Evolutionary conservation across 2,797 vertebrate species (phyloP).

Genomic region (Spondyliosoma cantharus): DNA sequence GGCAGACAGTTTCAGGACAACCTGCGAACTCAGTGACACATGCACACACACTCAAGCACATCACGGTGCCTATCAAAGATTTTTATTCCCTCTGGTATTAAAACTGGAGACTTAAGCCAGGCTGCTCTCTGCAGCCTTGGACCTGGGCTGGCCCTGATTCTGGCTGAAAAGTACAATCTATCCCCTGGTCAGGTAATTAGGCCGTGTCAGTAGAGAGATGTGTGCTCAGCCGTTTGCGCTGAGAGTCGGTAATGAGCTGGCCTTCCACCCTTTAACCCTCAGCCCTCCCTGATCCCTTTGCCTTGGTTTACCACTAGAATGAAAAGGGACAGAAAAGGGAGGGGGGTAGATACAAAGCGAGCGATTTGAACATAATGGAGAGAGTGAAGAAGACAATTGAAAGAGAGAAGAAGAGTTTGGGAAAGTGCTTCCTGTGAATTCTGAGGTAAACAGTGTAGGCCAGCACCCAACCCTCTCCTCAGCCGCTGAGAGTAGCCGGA

Average conservation of each 20-base stretch:
- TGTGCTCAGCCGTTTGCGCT: conserved; percentile 69
- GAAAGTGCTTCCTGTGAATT: conserved; percentile 46
- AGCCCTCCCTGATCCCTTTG: conserved; percentile 57
- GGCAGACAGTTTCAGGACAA: conserved; percentile 62
- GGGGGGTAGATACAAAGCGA: conserved; percentile 24
- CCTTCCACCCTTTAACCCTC: conserved; percentile 75
- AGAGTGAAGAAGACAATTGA: conserved; percentile 21
- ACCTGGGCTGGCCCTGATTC: conserved; percentile 67
- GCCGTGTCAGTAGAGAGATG: conserved; percentile 73
- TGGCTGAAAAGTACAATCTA: conserved; percentile 71
- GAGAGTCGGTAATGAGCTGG: conserved; percentile 79
- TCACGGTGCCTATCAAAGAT: conserved; percentile 67
- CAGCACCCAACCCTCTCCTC: conserved; percentile 39
- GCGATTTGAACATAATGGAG: conserved; percentile 43
- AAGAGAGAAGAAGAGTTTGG: conserved; percentile 35
- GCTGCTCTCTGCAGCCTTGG: conserved; percentile 72
- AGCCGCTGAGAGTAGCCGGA: conserved; percentile 22
- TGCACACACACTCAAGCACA: conserved; percentile 54
- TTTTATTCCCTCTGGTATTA: conserved; percentile 58
- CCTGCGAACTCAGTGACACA: conserved; percentile 30
- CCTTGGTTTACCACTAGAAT: conserved; percentile 59
- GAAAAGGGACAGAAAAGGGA: conserved; percentile 40
- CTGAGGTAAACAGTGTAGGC: conserved; percentile 48
- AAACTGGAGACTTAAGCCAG: conserved; percentile 71
- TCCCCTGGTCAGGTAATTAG: conserved; percentile 85